Conservation (phyloP, 2,888 invertebrate genomes). For the Lacanobia wlatinum region DNA sequence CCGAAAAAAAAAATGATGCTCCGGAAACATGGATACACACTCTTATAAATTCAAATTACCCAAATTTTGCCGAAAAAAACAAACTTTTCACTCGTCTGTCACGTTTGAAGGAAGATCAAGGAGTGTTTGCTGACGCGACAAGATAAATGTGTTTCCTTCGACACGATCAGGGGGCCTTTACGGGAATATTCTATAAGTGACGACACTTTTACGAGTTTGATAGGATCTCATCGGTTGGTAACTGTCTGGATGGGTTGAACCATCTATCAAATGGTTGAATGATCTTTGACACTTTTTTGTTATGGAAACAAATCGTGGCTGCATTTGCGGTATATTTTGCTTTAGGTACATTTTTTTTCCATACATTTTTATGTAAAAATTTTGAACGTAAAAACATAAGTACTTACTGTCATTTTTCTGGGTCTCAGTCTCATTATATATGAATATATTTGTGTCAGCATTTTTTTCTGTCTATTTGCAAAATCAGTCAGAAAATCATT, state of each 20-base stretch:
- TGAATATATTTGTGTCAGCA: neutral
- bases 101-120: conserved; percentile 35
- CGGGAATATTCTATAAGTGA: conserved; percentile 54
- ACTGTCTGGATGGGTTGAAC: conserved; percentile 21
- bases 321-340: neutral
- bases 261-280: conserved; percentile 47
- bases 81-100: conserved; percentile 30
- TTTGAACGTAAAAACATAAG: too few species aligned
- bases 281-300: conserved; percentile 28
- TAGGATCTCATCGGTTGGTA: conserved; percentile 58
- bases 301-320: conserved; percentile 7
- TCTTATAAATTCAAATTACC: conserved; percentile 28
- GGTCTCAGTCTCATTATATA: too few species aligned
- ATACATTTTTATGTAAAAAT: too few species aligned
- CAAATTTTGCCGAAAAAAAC: conserved; percentile 17
- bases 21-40: neutral
- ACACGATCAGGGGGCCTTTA: conserved; percentile 60
- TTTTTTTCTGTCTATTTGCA: conserved; percentile 1
- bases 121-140: conserved; percentile 63
- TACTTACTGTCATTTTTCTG: too few species aligned
- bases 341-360: too few species aligned
- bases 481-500: conserved; percentile 11
- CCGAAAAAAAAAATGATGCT: too few species aligned
- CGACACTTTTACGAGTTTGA: conserved; percentile 68
- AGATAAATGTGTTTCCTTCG: conserved; percentile 71